Evolutionary conservation across 1,140 invertebrate genomes (phyloP), one percentile per base, ranked within the genome.

Genomic region (Drosophila sturtevanti): DNA sequence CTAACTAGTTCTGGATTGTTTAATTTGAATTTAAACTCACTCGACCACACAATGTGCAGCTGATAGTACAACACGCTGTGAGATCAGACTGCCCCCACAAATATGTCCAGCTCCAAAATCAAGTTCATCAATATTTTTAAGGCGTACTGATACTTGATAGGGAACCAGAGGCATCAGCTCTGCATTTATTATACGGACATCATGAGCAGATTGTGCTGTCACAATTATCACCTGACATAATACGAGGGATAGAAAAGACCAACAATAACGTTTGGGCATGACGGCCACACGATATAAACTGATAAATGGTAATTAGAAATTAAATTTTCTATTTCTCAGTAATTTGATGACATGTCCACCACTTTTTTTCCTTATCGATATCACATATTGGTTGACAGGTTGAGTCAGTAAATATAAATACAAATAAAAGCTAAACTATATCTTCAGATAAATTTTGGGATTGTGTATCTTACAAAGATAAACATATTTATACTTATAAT

Each of bases 41-140:
- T 68, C 66, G 16, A 41, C 37, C 0, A 68, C 12, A 89, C 95
- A 96, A 89, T 96, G 95, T 7, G 95, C 95, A 18, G 95, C 95
- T 22, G 94, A 95, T 6, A 96, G 63, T 9, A 95, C 86, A 16
- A 93, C 92, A 44, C 92, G 92, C 14, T 87, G 73, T 14, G 91
- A 90, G 7, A 95, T 92, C 5, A 95, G 93, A 2, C 93, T 85
- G 5, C 93, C 94, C 10, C 94, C 94, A 80, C 94, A 95, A 22
- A 92, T 81, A 68, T 94, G 94, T 0, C 84, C 72, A 18, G 63
- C 58, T 24, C 77, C 77, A n/a, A 63, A 76, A 2, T 27, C 21
- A 0, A 48, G 9, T 10, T 34, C 16, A 18, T 79, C 72, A 16
- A 52, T 51, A 10, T 5, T 18, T 27, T 60, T 69, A 0, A 77